phyloP scores from a whole-genome alignment of 1,140 invertebrate genomes.

The Heliconius himera region DNA sequence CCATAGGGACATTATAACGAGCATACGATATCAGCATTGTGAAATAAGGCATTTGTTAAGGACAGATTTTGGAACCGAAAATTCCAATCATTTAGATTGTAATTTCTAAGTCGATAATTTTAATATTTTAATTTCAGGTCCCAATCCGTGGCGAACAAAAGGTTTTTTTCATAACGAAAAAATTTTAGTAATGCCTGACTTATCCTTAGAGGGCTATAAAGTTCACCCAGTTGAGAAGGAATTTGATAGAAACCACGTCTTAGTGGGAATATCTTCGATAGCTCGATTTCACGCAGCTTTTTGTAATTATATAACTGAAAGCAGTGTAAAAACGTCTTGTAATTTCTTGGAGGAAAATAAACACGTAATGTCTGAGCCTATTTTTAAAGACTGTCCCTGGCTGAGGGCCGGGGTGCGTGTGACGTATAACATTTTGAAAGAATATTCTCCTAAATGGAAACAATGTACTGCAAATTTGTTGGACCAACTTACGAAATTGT shows the following conservation, averaged over 20 bases:
- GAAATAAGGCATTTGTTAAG: too few relatives aligned
- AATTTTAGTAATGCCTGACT: constrained; percentile 60
- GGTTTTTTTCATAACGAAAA: constrained; percentile 56
- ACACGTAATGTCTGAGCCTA: constrained; percentile 47
- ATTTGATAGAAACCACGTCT: constrained; percentile 52
- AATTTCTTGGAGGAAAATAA: constrained; percentile 46
- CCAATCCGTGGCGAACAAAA: constrained; percentile 52
- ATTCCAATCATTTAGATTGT: neutral
- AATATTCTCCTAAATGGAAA: constrained; percentile 52
- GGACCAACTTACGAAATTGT: constrained; percentile 41
- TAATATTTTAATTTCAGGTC: constrained; percentile 43
- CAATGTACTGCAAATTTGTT: constrained; percentile 48
- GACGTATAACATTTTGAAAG: constrained; percentile 49
- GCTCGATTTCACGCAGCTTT: constrained; percentile 67
- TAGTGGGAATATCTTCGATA: constrained; percentile 42
- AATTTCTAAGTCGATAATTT: neutral
- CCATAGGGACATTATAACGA: too few relatives aligned
- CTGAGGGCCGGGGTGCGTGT: constrained; percentile 55
- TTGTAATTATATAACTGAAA: constrained; percentile 53
- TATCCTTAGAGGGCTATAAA: constrained; percentile 54
- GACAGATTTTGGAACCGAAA: neutral
- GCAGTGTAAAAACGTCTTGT: constrained; percentile 19
- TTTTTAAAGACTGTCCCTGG: constrained; percentile 55
- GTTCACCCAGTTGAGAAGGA: constrained; percentile 38
- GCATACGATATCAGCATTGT: too few relatives aligned